Evolutionary conservation across 2,797 vertebrate genomes (phyloP).

Genomic region (Onychomys leucogaster): DNA sequence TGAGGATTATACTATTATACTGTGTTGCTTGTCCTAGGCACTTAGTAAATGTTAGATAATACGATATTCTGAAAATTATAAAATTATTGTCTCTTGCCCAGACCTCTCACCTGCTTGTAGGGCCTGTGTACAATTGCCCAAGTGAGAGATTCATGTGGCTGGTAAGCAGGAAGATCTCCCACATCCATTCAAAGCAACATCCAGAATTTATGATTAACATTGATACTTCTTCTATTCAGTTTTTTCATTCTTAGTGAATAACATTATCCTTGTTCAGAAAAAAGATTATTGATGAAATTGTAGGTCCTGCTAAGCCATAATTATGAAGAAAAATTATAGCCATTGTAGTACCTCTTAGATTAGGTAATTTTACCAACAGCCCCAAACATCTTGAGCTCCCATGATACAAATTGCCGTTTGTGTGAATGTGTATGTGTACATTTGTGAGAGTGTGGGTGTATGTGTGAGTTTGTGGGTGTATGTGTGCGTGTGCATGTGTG

Average conservation of each 20-base stretch:
- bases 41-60: background rate
- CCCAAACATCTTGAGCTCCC: background rate
- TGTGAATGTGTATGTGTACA: background rate
- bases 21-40: background rate
- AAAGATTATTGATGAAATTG: slow-evolving; percentile 1
- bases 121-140: background rate
- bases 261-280: background rate
- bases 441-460: background rate
- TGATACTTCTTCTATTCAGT: background rate
- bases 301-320: background rate
- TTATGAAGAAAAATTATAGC: background rate
- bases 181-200: background rate
- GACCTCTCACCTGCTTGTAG: background rate
- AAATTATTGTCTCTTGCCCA: background rate
- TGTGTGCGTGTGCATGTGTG: no score
- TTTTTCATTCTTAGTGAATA: background rate
- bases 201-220: background rate
- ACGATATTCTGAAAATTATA: background rate
- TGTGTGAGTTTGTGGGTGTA: no score
- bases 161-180: background rate
- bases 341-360: background rate
- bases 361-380: slow-evolving; percentile 23
- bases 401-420: background rate
- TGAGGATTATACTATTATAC: background rate
- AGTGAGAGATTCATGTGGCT: background rate